Evolutionary conservation across 2,888 invertebrate genomes (phyloP).

Genomic region (Litoditis marina): DNA sequence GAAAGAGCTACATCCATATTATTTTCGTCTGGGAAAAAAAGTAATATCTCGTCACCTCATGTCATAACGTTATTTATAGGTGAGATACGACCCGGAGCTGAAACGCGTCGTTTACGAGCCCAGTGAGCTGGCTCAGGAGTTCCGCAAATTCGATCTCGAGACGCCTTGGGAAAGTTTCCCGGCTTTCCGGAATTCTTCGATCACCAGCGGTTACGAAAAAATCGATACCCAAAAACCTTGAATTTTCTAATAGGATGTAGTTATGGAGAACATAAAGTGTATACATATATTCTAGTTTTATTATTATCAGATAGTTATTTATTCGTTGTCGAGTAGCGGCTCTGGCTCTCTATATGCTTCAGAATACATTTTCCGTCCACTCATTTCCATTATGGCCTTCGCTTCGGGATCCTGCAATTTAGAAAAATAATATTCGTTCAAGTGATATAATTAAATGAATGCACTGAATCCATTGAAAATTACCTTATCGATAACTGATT

Average conservation of each 20-base stretch:
- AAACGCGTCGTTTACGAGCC: slow-evolving; percentile 94
- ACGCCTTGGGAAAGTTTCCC: slow-evolving; percentile 99
- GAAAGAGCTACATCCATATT: too few relatives aligned
- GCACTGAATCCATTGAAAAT: neutral
- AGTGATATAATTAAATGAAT: neutral
- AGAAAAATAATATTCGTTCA: neutral
- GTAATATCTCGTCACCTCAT: too few relatives aligned
- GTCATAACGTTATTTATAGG: too few relatives aligned
- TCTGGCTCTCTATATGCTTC: slow-evolving; percentile 72
- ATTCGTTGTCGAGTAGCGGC: slow-evolving; percentile 34
- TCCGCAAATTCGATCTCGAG: slow-evolving; percentile 89
- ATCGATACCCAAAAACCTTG: slow-evolving; percentile 19
- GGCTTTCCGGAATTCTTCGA: slow-evolving; percentile 63
- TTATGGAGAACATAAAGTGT: neutral
- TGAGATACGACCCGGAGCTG: slow-evolving; percentile 94
- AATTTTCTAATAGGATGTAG: too few relatives aligned
- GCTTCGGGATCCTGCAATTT: slow-evolving; percentile 71
- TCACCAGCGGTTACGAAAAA: slow-evolving; percentile 41
- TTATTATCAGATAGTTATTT: neutral
- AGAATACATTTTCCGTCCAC: slow-evolving; percentile 78
- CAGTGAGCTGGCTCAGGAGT: slow-evolving; percentile 93
- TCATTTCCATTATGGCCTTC: slow-evolving; percentile 79
- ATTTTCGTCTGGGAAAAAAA: too few relatives aligned
- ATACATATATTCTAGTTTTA: neutral
- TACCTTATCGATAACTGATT: slow-evolving; percentile 46